Evolutionary conservation across 2,797 vertebrate species (phyloP).

Genomic region (Gambusia yucatana): DNA sequence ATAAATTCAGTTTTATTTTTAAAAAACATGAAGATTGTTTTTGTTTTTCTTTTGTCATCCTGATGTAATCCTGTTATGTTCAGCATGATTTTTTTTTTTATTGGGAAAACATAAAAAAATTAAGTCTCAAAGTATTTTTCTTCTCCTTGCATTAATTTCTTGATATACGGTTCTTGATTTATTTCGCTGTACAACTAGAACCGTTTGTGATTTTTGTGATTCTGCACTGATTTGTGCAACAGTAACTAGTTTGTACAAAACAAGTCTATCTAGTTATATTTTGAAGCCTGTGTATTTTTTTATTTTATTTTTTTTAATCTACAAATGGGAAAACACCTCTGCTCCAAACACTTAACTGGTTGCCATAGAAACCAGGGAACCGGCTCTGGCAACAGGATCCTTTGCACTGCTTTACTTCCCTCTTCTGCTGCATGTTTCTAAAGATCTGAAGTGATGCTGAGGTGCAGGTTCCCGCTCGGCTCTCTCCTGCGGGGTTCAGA

Average conservation of each 20-base stretch:
- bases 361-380: slow-evolving; percentile 40
- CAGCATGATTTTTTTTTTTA: not conserved
- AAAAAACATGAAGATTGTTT: not conserved
- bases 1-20: not conserved
- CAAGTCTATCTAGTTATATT: not conserved
- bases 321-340: slow-evolving; percentile 22
- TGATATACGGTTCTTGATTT: no score
- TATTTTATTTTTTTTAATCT: slow-evolving; percentile 20
- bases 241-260: not conserved
- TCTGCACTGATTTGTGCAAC: not conserved
- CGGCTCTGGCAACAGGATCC: not conserved
- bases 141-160: not conserved
- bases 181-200: not conserved
- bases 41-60: not conserved
- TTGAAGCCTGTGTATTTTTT: not conserved
- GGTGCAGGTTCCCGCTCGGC: slow-evolving; percentile 14
- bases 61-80: not conserved
- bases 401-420: slow-evolving; percentile 26
- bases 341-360: slow-evolving; percentile 20
- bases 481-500: slow-evolving; percentile 24
- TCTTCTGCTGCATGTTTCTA: slow-evolving; percentile 23
- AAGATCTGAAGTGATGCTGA: slow-evolving; percentile 26
- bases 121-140: not conserved
- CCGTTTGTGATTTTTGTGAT: not conserved
- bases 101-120: not conserved